Percentiles rank a stretch among this genome's conserved stretches.
phyloP scores from a whole-genome alignment of 2,797 vertebrate species.

The Hoplostethus mediterraneus region DNA sequence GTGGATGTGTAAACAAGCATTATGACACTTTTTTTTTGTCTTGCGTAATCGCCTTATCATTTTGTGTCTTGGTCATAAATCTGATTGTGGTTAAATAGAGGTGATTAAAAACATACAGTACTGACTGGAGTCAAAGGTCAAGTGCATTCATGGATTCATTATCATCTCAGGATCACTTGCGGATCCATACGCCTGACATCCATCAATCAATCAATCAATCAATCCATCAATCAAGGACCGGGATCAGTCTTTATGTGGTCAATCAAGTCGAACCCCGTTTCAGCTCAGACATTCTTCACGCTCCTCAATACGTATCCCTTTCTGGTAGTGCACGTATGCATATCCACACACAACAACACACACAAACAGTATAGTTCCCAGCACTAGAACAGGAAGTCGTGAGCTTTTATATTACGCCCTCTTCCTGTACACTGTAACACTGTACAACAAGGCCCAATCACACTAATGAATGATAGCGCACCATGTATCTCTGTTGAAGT shows the following conservation, averaged over 20 bases:
- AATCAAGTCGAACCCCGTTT: slow-evolving; percentile 60
- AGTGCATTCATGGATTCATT: slow-evolving; percentile 47
- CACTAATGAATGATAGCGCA: slow-evolving; percentile 18
- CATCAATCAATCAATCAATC: slow-evolving; percentile 70
- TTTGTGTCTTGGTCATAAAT: slow-evolving; percentile 1
- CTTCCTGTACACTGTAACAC: slow-evolving; percentile 60
- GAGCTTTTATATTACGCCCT: slow-evolving; percentile 34
- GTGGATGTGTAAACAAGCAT: slow-evolving; percentile 16
- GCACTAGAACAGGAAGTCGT: slow-evolving; percentile 52
- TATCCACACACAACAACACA: background rate
- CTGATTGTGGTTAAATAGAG: slow-evolving; percentile 4
- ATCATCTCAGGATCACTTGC: slow-evolving; percentile 44
- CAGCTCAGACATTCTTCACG: slow-evolving; percentile 62
- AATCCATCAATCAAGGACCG: slow-evolving; percentile 55
- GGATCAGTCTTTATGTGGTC: slow-evolving; percentile 49
- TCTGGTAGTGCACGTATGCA: slow-evolving; percentile 27
- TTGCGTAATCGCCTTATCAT: slow-evolving; percentile 1
- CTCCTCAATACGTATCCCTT: slow-evolving; percentile 57
- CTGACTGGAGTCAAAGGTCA: slow-evolving; percentile 50
- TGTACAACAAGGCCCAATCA: slow-evolving; percentile 36
- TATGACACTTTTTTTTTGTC: slow-evolving; percentile 15
- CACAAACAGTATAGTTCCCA: slow-evolving; percentile 18
- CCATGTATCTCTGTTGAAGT: background rate
- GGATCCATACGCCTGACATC: slow-evolving; percentile 53
- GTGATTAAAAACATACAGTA: slow-evolving; percentile 6